Conservation (phyloP, 2,113 vertebrate genomes). For the Tragelaphus scriptus region DNA sequence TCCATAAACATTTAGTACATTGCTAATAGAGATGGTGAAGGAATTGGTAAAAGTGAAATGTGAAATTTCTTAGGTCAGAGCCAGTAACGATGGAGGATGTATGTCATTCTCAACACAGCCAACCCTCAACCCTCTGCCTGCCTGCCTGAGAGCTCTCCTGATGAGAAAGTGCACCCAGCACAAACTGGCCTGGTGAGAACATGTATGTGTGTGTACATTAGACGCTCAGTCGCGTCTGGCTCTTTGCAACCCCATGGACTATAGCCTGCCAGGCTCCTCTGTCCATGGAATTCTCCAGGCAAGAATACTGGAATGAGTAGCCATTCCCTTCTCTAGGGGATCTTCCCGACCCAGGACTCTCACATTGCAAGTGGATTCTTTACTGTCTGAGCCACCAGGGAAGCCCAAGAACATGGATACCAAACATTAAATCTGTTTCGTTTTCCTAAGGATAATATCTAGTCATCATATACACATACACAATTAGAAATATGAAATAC, state of each 20-base stretch:
- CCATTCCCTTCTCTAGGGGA: not conserved
- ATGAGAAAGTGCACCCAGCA: not conserved
- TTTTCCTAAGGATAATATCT: not conserved
- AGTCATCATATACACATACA: not conserved
- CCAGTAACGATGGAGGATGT: not conserved
- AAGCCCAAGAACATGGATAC: not conserved
- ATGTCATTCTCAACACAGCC: not conserved
- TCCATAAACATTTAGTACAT: not conserved
- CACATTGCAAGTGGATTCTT: not conserved
- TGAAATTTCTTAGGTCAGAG: not conserved
- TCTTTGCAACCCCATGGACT: not conserved
- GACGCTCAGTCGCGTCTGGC: accelerated
- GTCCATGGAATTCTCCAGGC: not conserved
- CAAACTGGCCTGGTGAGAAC: not conserved
- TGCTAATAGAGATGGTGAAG: not conserved
- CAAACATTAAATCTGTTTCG: not conserved
- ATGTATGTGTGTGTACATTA: not conserved
- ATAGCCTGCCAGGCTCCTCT: not conserved
- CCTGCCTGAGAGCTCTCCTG: not conserved
- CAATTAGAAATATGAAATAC: not conserved
- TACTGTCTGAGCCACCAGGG: not conserved
- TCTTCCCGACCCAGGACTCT: not conserved
- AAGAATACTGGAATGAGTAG: not conserved
- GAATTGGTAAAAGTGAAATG: not conserved
- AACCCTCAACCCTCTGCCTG: not conserved